phyloP scores from a whole-genome alignment of 2,113 vertebrate genomes.

The Uria lomvia region DNA sequence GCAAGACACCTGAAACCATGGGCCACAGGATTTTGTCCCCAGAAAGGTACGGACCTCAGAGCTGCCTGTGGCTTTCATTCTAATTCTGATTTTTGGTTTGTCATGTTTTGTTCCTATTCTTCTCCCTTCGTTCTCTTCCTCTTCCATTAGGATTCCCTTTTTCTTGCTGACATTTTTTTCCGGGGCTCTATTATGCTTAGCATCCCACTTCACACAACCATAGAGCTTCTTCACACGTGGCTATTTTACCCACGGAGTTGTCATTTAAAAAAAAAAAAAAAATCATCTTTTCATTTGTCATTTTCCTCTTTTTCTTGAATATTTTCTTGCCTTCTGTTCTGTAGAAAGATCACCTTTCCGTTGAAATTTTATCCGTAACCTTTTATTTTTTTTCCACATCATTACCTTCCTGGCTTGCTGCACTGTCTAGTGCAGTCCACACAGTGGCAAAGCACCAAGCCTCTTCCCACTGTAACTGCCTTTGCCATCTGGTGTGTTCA shows the following conservation, averaged over 20 bases:
- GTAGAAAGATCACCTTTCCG: not conserved
- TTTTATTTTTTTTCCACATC: not conserved
- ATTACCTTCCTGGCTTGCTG: not conserved
- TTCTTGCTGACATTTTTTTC: not conserved
- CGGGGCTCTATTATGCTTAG: not conserved
- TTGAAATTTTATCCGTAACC: not conserved
- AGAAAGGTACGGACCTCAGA: not conserved
- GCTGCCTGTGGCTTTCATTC: not conserved
- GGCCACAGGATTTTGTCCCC: not conserved
- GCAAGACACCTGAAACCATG: not conserved
- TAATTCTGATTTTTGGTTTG: not conserved
- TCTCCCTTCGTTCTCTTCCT: not conserved
- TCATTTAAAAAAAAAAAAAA: not conserved
- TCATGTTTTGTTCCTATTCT: not conserved
- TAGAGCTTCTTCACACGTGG: not conserved
- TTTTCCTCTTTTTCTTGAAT: not conserved
- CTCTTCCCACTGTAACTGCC: not conserved
- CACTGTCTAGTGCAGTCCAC: not conserved
- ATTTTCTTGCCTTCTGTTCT: not conserved
- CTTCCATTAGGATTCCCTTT: not conserved
- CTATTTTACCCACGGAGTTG: not conserved
- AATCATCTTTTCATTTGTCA: not conserved
- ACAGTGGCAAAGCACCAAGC: conserved; percentile 1
- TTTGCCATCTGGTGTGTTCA: conserved; percentile 12
- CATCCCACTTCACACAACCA: not conserved